Base-by-base conservation (phyloP, 2,888 invertebrate genomes). In the Vanessa cardui region DNA sequence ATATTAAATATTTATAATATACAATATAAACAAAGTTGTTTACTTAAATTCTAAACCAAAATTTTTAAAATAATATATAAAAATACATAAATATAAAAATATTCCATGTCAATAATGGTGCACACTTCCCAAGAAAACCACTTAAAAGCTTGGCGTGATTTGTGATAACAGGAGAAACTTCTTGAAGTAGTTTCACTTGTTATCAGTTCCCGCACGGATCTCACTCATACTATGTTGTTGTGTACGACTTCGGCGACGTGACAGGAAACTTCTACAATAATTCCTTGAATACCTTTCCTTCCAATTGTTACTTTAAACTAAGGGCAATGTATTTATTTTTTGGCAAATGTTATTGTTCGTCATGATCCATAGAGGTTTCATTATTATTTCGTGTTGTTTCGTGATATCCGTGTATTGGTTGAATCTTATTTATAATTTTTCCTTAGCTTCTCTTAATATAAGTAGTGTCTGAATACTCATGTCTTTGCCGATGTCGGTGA, bases 131-230 rank as follows among this genome's bases (percentile, higher is more conserved):
- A 54, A 54, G 54, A 54, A 31, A 26, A 54, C 54, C 54, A 54
- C n/a, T 54, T 54, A 20, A 50, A 50, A 20, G 39, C 39, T 44
- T 58, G 44, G 20, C 33, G 47, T 64, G 20, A 58, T 49, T 54
- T 58, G 64, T 33, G 52, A 47, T 49, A 58, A 58, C 7, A 31
- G 52, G 7, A 31, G 56, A 21, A 58, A 64, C 8, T 64, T 63
- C 18, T 63, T 58, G 33, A 12, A 64, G 18, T 44, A 49, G 49
- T 58, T 64, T 44, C 7, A 64, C 39, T 49, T 45, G 49, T 49
- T 26, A 52, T 52, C 52, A 26, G 52, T 15, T 26, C 26, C 7
- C 26, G 26, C 26, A 26, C 12, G 26, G 26, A 52, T 15, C 26
- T 52, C 16, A 9, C 16, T 15, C 45, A 46, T 33, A 26, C 39